These are phyloP conservation scores for Callipepla californica DNA, from an alignment of 2,113 vertebrate genomes.

Conservation along the genomic window DNA sequence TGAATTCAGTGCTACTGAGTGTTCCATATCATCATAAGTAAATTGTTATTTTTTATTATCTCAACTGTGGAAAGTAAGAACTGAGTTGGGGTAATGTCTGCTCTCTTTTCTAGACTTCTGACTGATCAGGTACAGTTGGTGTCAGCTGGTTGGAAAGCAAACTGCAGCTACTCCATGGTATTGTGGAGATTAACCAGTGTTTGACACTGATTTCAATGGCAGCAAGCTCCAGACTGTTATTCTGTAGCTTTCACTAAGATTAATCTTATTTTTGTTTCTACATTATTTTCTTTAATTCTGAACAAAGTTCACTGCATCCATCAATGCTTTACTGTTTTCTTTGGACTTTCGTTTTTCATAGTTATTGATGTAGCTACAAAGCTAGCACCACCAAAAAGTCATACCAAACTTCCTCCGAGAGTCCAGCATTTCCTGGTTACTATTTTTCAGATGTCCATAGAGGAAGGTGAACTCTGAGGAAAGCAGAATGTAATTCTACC, in stretches of 20 bases:
- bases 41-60: not conserved
- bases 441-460: not conserved
- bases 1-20: not conserved
- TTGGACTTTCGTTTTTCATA: not conserved
- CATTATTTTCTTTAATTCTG: not conserved
- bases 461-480: conserved; percentile 9
- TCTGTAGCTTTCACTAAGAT: not conserved
- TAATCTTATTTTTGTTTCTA: not conserved
- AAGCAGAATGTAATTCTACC: conserved; percentile 8
- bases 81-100: not conserved
- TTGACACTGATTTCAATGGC: not conserved
- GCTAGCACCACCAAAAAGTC: not conserved
- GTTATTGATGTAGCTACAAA: not conserved
- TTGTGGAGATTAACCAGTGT: not conserved
- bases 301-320: not conserved
- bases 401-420: not conserved
- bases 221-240: not conserved
- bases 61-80: not conserved
- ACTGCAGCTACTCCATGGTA: not conserved
- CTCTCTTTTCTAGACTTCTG: not conserved
- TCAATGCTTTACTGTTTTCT: not conserved
- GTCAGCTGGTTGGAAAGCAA: not conserved
- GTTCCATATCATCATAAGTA: not conserved
- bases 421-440: not conserved
- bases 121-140: not conserved